Evolutionary conservation across 2,888 invertebrate genomes (phyloP), one percentile per base, ranked within the genome.

Genomic region (Macrostomum cliftonense): DNA sequence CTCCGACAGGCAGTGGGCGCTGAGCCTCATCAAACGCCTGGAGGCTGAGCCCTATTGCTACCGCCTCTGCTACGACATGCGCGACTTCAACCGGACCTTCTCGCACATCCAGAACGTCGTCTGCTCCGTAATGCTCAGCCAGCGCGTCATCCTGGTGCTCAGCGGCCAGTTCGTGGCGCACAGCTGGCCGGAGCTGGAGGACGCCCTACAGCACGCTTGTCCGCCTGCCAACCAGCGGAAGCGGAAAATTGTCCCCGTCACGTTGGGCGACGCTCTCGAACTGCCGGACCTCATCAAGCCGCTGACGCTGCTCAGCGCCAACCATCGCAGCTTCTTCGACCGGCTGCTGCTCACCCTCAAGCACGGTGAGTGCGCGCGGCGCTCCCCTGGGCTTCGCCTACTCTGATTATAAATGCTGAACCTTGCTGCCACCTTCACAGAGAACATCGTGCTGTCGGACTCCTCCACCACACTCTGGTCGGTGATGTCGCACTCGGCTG

Each of bases 71-170:
- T 56, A 54, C 43, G 53, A 53, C 42, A 53, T 50, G 17, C 46
- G 58, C 16, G 56, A 58, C 50, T 57, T 54, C 48, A 52, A 55
- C 44, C 43, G 43, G 5, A 51, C 47, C 12, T 51, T 50, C 38
- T 40, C 39, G 37, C 42, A 37, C 13, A 43, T 57, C 12, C 62
- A 63, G 53, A 60, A 57, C 28, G 53, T 59, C 1, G 49, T 63
- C 37, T 63, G 62, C 52, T 58, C 61, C 0, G 58, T 61, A 5
- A 63, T 63, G 62, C 55, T 63, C 21, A 63, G 63, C 52, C 60
- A 62, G 43, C 53, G 62, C 7, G 57, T 63, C 1, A 57, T 63
- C 5, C 52, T 63, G 38, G 61, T 63, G 2, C 53, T 63, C 13
- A 58, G 61, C 44, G 52, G 54, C 7, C 52, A 49, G 37, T 63